A percentile compares a stretch with the other conserved stretches of the same genome.
Evolutionary conservation across 2,113 vertebrate species (phyloP).

Genomic region (Callorhinus ursinus): DNA sequence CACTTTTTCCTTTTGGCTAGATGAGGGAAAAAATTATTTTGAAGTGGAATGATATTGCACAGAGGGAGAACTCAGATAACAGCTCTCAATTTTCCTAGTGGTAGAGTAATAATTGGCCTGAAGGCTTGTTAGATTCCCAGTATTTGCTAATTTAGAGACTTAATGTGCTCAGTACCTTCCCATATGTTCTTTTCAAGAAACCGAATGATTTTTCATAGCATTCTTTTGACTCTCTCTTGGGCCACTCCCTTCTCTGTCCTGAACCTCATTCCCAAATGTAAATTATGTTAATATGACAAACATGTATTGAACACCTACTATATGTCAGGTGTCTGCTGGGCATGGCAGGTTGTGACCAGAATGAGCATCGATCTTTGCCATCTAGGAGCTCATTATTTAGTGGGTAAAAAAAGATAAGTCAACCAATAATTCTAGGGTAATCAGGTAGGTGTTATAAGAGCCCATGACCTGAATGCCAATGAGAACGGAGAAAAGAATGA

Average conservation of each 20-base stretch:
- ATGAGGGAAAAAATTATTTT: not conserved
- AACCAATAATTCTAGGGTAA: conserved; percentile 3
- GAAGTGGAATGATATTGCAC: not conserved
- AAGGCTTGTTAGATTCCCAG: not conserved
- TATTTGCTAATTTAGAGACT: not conserved
- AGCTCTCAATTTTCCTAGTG: not conserved
- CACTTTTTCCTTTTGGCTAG: not conserved
- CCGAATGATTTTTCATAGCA: not conserved
- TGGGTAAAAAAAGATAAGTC: not conserved
- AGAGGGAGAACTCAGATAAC: not conserved
- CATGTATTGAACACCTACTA: no score
- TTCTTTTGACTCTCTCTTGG: not conserved
- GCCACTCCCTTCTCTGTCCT: not conserved
- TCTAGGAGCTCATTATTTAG: not conserved
- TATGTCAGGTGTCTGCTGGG: not conserved
- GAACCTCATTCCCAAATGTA: not conserved
- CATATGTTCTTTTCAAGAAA: not conserved
- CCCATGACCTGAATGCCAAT: not conserved
- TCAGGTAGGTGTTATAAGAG: not conserved
- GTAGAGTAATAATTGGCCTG: not conserved
- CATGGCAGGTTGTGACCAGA: not conserved
- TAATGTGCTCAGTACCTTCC: not conserved
- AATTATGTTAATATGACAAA: not conserved
- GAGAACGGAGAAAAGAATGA: not conserved
- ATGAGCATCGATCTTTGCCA: not conserved